Conservation (phyloP, 2,888 invertebrate genomes). For the Amaurobius ferox region DNA sequence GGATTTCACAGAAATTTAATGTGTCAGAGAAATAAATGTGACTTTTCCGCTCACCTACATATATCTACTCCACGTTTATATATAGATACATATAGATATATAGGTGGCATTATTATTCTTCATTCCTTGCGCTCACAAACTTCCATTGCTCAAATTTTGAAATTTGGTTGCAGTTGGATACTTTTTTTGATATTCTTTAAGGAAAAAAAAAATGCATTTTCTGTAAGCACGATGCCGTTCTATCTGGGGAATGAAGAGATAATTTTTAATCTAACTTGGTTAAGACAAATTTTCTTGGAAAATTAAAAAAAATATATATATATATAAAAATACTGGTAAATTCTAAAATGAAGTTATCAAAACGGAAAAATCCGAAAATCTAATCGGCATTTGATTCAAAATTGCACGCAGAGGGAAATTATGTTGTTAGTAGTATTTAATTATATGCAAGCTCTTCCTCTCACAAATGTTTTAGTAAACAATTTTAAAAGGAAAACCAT, state of each 20-base stretch:
- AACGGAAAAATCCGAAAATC: too few species aligned
- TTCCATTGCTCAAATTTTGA: slow-evolving; percentile 61
- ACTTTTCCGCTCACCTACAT: slow-evolving; percentile 64
- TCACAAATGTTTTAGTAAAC: too few species aligned
- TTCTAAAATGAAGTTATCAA: too few species aligned
- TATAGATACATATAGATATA: slow-evolving; percentile 57
- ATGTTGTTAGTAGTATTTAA: too few species aligned
- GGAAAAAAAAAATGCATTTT: slow-evolving; percentile 8
- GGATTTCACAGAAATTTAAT: slow-evolving; percentile 73
- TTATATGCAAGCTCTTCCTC: too few species aligned
- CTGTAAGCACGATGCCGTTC: slow-evolving; percentile 49
- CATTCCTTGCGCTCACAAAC: slow-evolving; percentile 48
- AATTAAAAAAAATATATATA: too few species aligned
- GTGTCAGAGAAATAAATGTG: slow-evolving; percentile 72
- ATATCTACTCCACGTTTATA: slow-evolving; percentile 62
- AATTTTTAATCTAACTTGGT: slow-evolving; percentile 57
- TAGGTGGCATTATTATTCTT: slow-evolving; percentile 63
- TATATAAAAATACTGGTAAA: too few species aligned
- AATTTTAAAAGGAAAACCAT: too few species aligned
- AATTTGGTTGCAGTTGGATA: slow-evolving; percentile 23
- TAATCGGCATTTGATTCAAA: too few species aligned
- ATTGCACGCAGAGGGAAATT: too few species aligned
- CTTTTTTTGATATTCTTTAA: background rate
- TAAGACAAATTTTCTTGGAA: too few species aligned
- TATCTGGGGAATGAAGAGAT: slow-evolving; percentile 41